Percentiles rank a stretch among this genome's conserved stretches.
Conservation (phyloP, 2,113 vertebrate genomes). For the Upupa epops region DNA sequence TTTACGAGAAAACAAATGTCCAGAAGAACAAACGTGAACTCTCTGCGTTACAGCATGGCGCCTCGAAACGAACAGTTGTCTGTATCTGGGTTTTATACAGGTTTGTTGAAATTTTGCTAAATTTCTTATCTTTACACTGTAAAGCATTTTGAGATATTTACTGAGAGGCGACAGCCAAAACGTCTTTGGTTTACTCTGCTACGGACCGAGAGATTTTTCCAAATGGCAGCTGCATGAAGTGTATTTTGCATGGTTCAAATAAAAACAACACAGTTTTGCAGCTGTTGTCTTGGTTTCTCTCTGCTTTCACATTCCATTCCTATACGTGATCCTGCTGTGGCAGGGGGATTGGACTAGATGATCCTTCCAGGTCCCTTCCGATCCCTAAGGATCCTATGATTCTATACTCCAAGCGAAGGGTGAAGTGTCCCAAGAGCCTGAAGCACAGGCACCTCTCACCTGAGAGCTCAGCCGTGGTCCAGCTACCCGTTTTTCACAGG, state of each 20-base stretch:
- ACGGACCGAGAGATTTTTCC: conserved; percentile 75
- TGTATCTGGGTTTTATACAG: conserved; percentile 89
- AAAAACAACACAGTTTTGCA: conserved; percentile 78
- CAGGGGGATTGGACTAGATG: no score
- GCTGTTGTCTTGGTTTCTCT: conserved; percentile 75
- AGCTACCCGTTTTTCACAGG: background rate
- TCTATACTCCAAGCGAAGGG: no score
- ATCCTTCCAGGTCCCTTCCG: no score
- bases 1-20: conserved; percentile 81
- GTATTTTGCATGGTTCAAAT: conserved; percentile 94
- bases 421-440: background rate
- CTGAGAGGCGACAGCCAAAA: conserved; percentile 77
- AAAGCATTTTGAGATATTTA: conserved; percentile 89
- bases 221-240: conserved; percentile 87
- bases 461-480: background rate
- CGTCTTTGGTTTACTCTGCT: conserved; percentile 81
- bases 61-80: conserved; percentile 82
- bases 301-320: conserved; percentile 15
- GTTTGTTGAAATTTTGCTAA: conserved; percentile 94
- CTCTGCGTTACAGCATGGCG: conserved; percentile 89
- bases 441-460: background rate
- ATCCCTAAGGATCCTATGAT: no score
- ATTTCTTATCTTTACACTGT: conserved; percentile 93
- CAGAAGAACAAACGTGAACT: conserved; percentile 69
- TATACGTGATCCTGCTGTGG: no score